Evolutionary conservation across 2,113 vertebrate genomes (phyloP), one percentile per base, ranked within the genome.

Genomic region (Nerophis lumbriciformis): DNA sequence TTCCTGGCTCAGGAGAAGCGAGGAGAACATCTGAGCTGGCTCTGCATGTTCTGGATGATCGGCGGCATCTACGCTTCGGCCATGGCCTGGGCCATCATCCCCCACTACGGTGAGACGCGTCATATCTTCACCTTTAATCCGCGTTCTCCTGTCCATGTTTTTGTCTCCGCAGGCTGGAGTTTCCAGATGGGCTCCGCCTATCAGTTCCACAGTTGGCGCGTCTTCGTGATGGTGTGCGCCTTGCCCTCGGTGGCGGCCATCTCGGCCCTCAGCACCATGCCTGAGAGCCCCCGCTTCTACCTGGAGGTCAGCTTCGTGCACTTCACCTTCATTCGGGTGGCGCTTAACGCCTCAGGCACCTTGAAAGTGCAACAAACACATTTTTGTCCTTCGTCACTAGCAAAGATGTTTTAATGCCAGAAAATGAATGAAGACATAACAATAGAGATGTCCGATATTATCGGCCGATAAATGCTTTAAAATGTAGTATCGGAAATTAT

Each of bases 41-140:
- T 99, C 66, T 97, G 95, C 83, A 98, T 99, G 96, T 99, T 99
- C 85, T 98, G 95, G 95, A 99, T 99, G 96, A 95, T 98, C 0
- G 96, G 96, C 0, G 96, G 96, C 1, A 98, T 99, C 83, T 99
- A 98, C 0, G 96, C 96, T 5, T 94, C 96, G 0, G 95, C 96
- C 15, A 98, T 99, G 96, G 96, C 96, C 39, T 99, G 96, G 96
- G 96, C 96, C 84, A 99, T 99, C 86, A 99, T 98, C 70, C 96
- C 96, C 1, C 96, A 99, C 82, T 99, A 99, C 0, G 96, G 96
- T 98, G 83, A 89, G 16, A 12, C 52, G 12, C n/a, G 15, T n/a
- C 48, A 3, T 15, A 49, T 16, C 16, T 5, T 49, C 1, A 3
- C 12, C 15, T 49, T 49, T 49, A 6, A 16, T 49, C 16, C 2